These are phyloP conservation scores for Euphydryas editha DNA, from an alignment of 2,888 invertebrate genomes.

Conservation along the genomic window DNA sequence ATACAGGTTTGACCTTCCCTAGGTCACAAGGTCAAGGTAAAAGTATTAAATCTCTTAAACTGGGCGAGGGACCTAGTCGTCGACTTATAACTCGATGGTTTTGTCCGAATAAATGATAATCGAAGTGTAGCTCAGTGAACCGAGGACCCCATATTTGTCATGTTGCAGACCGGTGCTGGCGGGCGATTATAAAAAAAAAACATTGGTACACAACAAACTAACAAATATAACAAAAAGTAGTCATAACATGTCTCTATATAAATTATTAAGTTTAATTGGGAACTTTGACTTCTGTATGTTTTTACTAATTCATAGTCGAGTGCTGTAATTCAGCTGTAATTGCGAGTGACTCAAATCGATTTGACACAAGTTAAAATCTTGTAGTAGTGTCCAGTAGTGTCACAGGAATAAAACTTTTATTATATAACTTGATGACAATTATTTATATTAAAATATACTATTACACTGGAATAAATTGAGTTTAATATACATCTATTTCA, in stretches of 20 bases:
- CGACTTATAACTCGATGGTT: background rate
- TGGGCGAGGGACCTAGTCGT: background rate
- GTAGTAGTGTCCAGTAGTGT: no score
- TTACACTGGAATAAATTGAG: no score
- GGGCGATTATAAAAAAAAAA: slow-evolving; percentile 14
- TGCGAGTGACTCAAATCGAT: background rate
- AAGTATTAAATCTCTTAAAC: slow-evolving; percentile 17
- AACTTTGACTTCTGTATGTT: background rate
- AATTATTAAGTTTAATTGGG: background rate
- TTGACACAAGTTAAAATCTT: no score
- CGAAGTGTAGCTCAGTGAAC: background rate
- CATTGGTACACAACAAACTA: slow-evolving; percentile 17
- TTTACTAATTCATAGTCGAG: background rate
- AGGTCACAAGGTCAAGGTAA: slow-evolving; percentile 13
- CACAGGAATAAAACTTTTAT: no score
- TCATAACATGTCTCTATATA: slow-evolving; percentile 16
- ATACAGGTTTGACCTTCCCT: slow-evolving; percentile 31
- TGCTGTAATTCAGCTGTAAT: background rate
- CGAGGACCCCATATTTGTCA: slow-evolving; percentile 14
- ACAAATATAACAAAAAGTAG: background rate
- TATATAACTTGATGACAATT: no score
- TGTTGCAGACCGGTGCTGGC: slow-evolving; percentile 19
- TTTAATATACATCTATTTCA: no score
- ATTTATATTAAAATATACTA: no score
- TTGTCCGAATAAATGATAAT: background rate